Evolutionary conservation across 2,797 vertebrate species (phyloP).

Genomic region (Australoheros facetus): DNA sequence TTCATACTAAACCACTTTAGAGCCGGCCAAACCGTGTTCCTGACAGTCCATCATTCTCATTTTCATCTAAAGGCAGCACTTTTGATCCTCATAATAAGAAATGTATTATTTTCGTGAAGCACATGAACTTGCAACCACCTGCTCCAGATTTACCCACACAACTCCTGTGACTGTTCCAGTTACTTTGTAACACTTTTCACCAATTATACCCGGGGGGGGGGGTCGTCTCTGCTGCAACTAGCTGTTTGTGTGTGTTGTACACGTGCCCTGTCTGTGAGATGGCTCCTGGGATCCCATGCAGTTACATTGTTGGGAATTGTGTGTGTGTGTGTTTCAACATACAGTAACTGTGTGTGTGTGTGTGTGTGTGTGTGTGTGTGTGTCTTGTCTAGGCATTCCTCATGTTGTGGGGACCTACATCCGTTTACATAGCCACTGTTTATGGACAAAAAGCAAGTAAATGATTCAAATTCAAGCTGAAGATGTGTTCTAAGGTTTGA

Average conservation of each 20-base stretch:
- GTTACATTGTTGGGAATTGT: slow-evolving; percentile 18
- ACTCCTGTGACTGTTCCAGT: slow-evolving; percentile 38
- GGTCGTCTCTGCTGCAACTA: background rate
- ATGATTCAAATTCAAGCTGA: background rate
- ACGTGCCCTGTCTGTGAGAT: slow-evolving; percentile 61
- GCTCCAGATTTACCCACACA: slow-evolving; percentile 25
- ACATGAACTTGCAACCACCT: background rate
- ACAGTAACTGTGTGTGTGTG: slow-evolving; percentile 4
- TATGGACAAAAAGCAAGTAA: background rate
- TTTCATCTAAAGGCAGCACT: background rate
- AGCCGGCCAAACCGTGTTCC: background rate
- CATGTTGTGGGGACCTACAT: background rate
- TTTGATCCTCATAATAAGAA: background rate
- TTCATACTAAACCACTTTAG: background rate
- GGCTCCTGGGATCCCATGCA: slow-evolving; percentile 58
- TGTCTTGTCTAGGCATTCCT: background rate
- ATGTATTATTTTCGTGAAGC: background rate
- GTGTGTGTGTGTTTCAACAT: slow-evolving; percentile 18
- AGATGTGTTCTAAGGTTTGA: background rate
- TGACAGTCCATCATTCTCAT: background rate
- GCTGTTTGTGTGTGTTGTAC: slow-evolving; percentile 28
- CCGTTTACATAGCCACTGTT: background rate
- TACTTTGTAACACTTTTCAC: slow-evolving; percentile 40
- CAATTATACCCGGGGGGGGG: slow-evolving; percentile 19
- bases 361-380: slow-evolving; percentile 16